Conservation (phyloP, 2,797 vertebrate species). For the Megaceryle alcyon region DNA sequence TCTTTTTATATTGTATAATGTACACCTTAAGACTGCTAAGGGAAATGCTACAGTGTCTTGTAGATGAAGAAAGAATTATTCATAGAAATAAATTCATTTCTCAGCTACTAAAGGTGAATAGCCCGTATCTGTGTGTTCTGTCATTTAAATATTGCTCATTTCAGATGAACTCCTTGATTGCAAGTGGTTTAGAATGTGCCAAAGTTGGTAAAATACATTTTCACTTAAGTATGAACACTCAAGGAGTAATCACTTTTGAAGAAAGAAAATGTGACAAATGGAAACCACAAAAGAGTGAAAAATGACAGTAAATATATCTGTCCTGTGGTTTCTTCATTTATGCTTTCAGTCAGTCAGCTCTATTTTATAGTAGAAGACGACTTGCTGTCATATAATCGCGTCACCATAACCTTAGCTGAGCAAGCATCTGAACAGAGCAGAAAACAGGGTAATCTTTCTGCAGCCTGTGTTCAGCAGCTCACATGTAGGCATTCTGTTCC, state of each 20-base stretch:
- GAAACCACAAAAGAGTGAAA: background rate
- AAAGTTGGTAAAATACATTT: background rate
- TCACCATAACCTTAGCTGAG: background rate
- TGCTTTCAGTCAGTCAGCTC: background rate
- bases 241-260: background rate
- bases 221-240: background rate
- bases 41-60: background rate
- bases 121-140: background rate
- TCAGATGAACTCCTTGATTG: background rate
- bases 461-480: background rate
- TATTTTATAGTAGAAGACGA: background rate
- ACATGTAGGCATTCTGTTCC: rapidly evolving
- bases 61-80: background rate
- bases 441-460: background rate
- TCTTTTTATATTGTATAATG: background rate
- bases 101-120: background rate
- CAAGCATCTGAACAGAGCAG: background rate
- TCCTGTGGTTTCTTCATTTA: background rate
- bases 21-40: background rate
- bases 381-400: background rate
- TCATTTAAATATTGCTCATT: background rate
- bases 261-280: background rate
- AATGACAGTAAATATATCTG: background rate
- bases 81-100: background rate
- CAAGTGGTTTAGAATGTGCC: background rate